phyloP scores from a whole-genome alignment of 1,140 invertebrate species.

The Metaphire vulgaris region DNA sequence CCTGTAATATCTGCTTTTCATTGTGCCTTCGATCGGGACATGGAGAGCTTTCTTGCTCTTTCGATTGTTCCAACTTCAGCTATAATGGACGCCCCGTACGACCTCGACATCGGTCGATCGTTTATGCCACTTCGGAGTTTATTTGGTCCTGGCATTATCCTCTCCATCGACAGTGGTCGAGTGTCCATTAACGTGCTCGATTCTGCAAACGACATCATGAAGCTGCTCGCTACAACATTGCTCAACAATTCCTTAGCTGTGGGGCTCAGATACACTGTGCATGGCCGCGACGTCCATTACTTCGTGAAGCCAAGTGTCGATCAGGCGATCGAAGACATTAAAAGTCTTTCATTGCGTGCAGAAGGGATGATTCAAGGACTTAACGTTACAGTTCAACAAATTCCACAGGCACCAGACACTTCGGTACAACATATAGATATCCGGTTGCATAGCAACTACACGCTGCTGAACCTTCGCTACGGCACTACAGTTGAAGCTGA shows the following conservation, averaged over 20 bases:
- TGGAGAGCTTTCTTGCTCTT: slow-evolving; percentile 44
- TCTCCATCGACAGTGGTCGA: slow-evolving; percentile 69
- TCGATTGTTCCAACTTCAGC: slow-evolving; percentile 42
- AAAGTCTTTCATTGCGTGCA: slow-evolving; percentile 58
- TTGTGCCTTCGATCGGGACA: slow-evolving; percentile 49
- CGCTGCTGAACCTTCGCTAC: slow-evolving; percentile 86
- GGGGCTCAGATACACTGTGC: slow-evolving; percentile 78
- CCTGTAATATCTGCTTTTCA: slow-evolving; percentile 55
- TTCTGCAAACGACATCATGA: slow-evolving; percentile 63
- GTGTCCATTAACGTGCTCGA: slow-evolving; percentile 78
- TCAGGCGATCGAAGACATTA: slow-evolving; percentile 77
- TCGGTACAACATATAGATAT: slow-evolving; percentile 55
- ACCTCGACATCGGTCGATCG: not conserved
- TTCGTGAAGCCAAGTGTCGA: slow-evolving; percentile 87
- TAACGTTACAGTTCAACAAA: slow-evolving; percentile 81
- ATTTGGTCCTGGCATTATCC: slow-evolving; percentile 72
- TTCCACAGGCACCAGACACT: not conserved
- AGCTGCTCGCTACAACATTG: slow-evolving; percentile 85
- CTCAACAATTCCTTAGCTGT: slow-evolving; percentile 84
- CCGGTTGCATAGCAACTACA: slow-evolving; percentile 75
- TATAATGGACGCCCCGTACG: not conserved
- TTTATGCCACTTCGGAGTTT: slow-evolving; percentile 33
- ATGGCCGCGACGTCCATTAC: slow-evolving; percentile 87
- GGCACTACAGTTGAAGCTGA: slow-evolving; percentile 83
- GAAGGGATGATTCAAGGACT: slow-evolving; percentile 60